A percentile compares a stretch with the other conserved stretches of the same genome.
These are phyloP conservation scores for Pocillopora verrucosa DNA, from an alignment of 64 coral and sea anemone species.

Conservation along the genomic window DNA sequence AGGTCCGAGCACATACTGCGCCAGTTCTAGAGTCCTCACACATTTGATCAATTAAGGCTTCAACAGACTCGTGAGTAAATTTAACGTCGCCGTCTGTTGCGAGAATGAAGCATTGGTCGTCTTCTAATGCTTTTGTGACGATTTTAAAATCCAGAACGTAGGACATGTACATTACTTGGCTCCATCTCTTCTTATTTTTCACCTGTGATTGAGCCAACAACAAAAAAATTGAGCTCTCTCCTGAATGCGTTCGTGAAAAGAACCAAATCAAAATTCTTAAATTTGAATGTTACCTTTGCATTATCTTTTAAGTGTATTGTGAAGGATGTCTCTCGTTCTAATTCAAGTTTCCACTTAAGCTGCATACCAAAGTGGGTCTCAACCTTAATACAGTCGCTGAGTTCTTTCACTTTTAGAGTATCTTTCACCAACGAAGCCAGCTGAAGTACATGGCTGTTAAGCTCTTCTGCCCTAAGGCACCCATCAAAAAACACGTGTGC, in stretches of 20 bases:
- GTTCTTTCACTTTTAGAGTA: constrained; percentile 43
- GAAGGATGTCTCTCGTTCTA: constrained; percentile 54
- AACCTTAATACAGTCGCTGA: not conserved
- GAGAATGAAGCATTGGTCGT: constrained; percentile 72
- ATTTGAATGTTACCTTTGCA: constrained; percentile 60
- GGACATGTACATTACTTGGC: constrained; percentile 98
- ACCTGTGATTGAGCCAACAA: constrained; percentile 29
- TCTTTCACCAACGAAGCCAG: constrained; percentile 64
- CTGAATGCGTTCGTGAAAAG: too few relatives aligned
- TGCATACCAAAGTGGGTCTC: constrained; percentile 87
- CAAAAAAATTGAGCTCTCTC: too few relatives aligned
- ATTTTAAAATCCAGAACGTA: constrained; percentile 82
- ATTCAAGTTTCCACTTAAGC: constrained; percentile 56
- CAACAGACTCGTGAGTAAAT: constrained; percentile 88
- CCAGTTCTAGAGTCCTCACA: constrained; percentile 62
- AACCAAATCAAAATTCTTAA: too few relatives aligned
- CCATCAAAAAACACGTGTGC: constrained; percentile 91
- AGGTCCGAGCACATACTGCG: constrained; percentile 71
- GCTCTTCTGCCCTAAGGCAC: constrained; percentile 54
- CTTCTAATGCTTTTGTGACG: not conserved
- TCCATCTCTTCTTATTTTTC: constrained; percentile 92
- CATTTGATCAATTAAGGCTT: constrained; percentile 84
- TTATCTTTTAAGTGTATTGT: constrained; percentile 92
- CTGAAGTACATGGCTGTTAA: constrained; percentile 65
- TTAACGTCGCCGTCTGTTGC: constrained; percentile 89